Evolutionary conservation across 2,888 invertebrate species (phyloP), one percentile per base, ranked within the genome.

Genomic region (Dicyrtomina minuta): DNA sequence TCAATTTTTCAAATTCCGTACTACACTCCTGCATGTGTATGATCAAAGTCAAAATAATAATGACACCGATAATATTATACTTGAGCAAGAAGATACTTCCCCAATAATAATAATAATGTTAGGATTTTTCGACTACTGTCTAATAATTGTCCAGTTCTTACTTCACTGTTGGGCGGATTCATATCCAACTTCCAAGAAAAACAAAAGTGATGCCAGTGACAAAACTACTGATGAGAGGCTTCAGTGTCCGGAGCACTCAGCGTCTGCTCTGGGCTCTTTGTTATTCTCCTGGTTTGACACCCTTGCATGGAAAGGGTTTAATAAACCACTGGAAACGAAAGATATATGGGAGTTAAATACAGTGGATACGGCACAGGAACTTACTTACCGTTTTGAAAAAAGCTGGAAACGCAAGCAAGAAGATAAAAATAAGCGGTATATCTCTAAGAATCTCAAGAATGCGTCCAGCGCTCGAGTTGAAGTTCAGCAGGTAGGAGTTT

Each of bases 221-320:
- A n/a, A n/a, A n/a, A n/a, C n/a, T n/a, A n/a, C n/a, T n/a, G n/a
- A n/a, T n/a, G n/a, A n/a, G n/a, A n/a, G n/a, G 88, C 90, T 89
- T 80, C 90, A 90, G 80, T 95, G 95, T 80, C 96, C 96, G 20
- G 96, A 97, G 82, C 85, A 86, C 72, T 84, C 86, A 24, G 88
- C 93, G 26, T 93, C 95, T 66, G 96, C 93, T 82, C 86, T 94
- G 8, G 93, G 93, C 22, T 88, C 89, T 68, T 84, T 96, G 22
- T 87, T 91, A 1, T 96, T 93, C 82, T 87, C 90, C 79, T 98
- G 97, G 97, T 96, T 86, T 77, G 84, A 84, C 68, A 72, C 80
- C 5, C 74, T 85, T 74, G 82, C 84, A 5, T 81, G 83, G 76
- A 80, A 80, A 62, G 86, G 86, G 1, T 86, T 82, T 78, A 81